These are phyloP conservation scores for Pipistrellus pygmaeus DNA, from an alignment of 2,797 vertebrate genomes.

Conservation along the genomic window DNA sequence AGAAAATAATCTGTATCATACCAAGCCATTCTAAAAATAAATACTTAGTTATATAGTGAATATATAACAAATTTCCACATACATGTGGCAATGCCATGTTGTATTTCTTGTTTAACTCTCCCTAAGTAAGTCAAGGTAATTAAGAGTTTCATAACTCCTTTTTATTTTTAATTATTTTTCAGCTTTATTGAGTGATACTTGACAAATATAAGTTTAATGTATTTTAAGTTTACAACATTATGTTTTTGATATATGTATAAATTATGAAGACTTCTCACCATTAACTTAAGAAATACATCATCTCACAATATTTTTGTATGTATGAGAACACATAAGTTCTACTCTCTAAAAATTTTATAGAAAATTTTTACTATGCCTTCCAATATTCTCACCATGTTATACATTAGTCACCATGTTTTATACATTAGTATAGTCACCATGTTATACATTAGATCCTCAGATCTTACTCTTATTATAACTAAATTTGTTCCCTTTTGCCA, in stretches of 20 bases:
- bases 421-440: not conserved
- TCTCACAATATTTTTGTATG: not conserved
- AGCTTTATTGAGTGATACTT: not conserved
- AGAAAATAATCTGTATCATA: conserved; percentile 30
- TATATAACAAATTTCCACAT: not conserved
- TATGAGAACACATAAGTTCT: not conserved
- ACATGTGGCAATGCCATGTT: not conserved
- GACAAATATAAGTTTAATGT: not conserved
- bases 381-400: not conserved
- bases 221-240: not conserved
- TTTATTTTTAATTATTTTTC: not conserved
- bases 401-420: not conserved
- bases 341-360: not conserved
- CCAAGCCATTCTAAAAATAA: not conserved
- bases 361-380: not conserved
- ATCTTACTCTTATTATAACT: not conserved
- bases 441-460: not conserved
- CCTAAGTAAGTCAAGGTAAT: not conserved
- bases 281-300: not conserved
- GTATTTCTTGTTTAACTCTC: not conserved
- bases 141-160: not conserved
- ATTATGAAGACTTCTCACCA: not conserved
- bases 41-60: not conserved
- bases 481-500: not conserved
- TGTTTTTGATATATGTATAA: not conserved